phyloP scores from a whole-genome alignment of 2,797 vertebrate species.

The Hirundo rustica region DNA sequence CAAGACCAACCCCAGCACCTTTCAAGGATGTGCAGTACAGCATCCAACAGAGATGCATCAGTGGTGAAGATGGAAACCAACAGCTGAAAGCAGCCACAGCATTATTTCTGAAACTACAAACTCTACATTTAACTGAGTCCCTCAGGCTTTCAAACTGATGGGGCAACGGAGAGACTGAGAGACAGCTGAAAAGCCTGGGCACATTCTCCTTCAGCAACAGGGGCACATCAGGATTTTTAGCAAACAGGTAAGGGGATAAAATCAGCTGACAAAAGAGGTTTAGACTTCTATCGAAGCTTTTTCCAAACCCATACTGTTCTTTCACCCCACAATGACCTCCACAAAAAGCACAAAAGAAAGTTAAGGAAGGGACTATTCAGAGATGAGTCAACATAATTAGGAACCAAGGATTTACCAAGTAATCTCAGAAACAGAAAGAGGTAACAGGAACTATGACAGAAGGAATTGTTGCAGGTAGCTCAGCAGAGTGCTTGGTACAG shows the following conservation, averaged over 20 bases:
- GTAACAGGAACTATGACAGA: not conserved
- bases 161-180: not conserved
- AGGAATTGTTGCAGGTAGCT: not conserved
- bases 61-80: not conserved
- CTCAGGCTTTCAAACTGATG: not conserved
- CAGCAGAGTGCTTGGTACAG: not conserved
- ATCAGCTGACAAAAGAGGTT: not conserved
- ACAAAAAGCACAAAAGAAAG: not conserved
- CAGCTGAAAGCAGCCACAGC: not conserved
- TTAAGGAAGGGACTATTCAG: not conserved
- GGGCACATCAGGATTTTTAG: not conserved
- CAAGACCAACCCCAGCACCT: not conserved
- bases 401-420: not conserved
- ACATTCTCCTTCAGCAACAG: not conserved
- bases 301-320: not conserved
- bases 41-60: not conserved
- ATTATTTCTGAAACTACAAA: not conserved
- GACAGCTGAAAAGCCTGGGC: not conserved
- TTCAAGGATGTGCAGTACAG: not conserved
- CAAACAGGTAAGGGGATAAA: not conserved
- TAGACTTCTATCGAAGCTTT: not conserved
- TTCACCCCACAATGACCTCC: no score
- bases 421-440: not conserved
- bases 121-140: not conserved
- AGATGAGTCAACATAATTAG: not conserved